Evolutionary conservation across 1,140 invertebrate genomes (phyloP).

Genomic region (Philotrypesis tridentata): DNA sequence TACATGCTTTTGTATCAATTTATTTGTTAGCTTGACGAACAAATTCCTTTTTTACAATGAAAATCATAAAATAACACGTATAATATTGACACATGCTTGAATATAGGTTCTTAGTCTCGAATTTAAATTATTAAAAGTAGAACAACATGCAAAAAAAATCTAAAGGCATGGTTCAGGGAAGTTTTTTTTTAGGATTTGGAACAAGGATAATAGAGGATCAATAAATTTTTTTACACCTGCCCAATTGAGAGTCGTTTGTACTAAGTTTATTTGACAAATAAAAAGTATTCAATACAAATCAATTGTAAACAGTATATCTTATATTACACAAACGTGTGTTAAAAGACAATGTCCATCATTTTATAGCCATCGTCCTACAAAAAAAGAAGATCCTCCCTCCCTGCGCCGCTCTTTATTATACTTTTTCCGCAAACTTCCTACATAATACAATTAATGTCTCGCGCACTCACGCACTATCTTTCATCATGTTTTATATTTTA

Average conservation of each 20-base stretch:
- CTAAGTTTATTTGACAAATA: conserved; percentile 71
- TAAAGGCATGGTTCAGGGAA: too few relatives aligned
- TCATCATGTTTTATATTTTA: conserved; percentile 35
- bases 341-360: conserved; percentile 56
- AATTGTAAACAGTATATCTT: conserved; percentile 69
- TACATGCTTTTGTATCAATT: too few relatives aligned
- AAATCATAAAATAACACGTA: too few relatives aligned
- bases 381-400: conserved; percentile 51
- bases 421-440: conserved; percentile 44
- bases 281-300: conserved; percentile 69
- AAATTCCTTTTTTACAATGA: too few relatives aligned
- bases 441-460: conserved; percentile 29
- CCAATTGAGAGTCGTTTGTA: conserved; percentile 60
- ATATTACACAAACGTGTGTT: conserved; percentile 63
- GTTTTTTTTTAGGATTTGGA: too few relatives aligned
- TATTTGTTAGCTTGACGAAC: too few relatives aligned
- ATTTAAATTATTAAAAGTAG: too few relatives aligned
- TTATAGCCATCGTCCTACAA: conserved; percentile 49
- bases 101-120: too few relatives aligned
- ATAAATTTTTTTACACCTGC: not conserved
- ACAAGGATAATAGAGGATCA: not conserved
- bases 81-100: too few relatives aligned
- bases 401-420: conserved; percentile 43
- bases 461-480: conserved; percentile 40
- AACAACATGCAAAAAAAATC: too few relatives aligned